Conservation (phyloP, 2,888 invertebrate species). For the Perizoma affinitatum region DNA sequence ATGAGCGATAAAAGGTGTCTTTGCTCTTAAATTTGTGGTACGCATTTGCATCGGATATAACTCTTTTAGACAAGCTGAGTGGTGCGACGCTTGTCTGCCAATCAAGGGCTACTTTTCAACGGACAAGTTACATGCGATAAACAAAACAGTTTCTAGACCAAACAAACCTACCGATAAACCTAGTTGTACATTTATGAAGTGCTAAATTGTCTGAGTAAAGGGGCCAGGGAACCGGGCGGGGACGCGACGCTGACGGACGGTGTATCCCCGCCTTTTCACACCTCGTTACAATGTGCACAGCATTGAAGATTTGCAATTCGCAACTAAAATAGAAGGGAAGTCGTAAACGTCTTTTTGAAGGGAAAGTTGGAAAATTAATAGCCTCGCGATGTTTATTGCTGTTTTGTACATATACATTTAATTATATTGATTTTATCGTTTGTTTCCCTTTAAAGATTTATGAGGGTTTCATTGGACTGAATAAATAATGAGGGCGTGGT, state of each 20-base stretch:
- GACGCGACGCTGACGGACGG: no score
- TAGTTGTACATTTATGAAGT: not conserved
- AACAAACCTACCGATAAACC: conserved; percentile 29
- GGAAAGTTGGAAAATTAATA: conserved; percentile 54
- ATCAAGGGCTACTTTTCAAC: conserved; percentile 27
- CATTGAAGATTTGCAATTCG: conserved; percentile 48
- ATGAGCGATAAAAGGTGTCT: conserved; percentile 21
- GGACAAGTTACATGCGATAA: conserved; percentile 34
- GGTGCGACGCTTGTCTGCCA: conserved; percentile 35
- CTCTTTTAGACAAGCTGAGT: conserved; percentile 31
- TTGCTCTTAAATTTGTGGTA: conserved; percentile 21
- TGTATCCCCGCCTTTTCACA: conserved; percentile 32
- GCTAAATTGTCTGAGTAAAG: no score
- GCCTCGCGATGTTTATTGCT: conserved; percentile 39
- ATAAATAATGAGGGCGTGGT: conserved; percentile 14
- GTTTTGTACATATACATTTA: conserved; percentile 38
- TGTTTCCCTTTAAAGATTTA: conserved; percentile 26
- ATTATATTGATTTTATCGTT: conserved; percentile 35
- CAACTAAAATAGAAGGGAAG: conserved; percentile 48
- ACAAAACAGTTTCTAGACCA: conserved; percentile 37
- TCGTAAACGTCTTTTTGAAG: conserved; percentile 47
- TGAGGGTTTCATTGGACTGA: conserved; percentile 18
- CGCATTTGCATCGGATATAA: conserved; percentile 34
- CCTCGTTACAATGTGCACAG: conserved; percentile 53
- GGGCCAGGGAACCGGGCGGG: no score